Evolutionary conservation across 2,113 vertebrate genomes (phyloP).

Genomic region (Ciconia maguari): DNA sequence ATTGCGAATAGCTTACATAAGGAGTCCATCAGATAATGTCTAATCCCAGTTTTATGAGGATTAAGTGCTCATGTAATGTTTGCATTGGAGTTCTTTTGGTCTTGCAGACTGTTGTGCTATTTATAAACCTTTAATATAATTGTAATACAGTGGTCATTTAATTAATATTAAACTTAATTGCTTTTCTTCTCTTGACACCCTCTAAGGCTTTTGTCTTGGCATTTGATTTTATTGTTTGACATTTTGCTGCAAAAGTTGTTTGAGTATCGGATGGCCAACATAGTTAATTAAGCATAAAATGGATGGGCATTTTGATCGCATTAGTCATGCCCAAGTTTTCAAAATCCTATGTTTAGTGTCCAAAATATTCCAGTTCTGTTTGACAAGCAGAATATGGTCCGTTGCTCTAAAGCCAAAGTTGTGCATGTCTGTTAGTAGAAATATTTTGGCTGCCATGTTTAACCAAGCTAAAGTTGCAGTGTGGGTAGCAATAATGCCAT

Average conservation of each 20-base stretch:
- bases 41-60: neutral
- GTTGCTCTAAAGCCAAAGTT: neutral
- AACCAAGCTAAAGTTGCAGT: neutral
- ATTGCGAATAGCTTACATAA: neutral
- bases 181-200: neutral
- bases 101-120: neutral
- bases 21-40: neutral
- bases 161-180: neutral
- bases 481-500: neutral
- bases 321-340: neutral
- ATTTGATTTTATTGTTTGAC: conserved; percentile 41
- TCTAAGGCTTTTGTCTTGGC: neutral
- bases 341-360: neutral
- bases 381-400: neutral
- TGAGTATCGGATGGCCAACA: neutral
- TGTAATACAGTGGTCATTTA: neutral
- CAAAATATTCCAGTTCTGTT: neutral
- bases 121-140: conserved; percentile 3
- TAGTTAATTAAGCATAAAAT: neutral
- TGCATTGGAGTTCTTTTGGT: neutral
- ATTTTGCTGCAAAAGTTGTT: neutral
- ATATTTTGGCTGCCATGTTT: neutral
- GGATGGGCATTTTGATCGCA: neutral
- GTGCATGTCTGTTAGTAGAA: neutral
- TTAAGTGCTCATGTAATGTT: neutral